Percentiles rank a stretch among this genome's conserved stretches.
These are phyloP conservation scores for Trichonephila clavipes DNA, from an alignment of 1,140 invertebrate genomes.

Conservation along the genomic window DNA sequence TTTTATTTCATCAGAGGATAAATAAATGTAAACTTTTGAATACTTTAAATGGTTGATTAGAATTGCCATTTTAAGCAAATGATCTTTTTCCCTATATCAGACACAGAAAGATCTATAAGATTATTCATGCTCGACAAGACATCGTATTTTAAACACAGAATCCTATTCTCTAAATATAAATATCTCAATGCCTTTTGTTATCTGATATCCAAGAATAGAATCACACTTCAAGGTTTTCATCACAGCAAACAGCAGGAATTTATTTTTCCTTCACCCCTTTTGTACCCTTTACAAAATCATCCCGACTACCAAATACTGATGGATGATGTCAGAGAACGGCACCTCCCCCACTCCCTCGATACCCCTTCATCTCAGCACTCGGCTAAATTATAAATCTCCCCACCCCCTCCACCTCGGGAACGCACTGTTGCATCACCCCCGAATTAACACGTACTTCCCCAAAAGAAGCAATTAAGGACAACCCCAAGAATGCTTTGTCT, in stretches of 20 bases:
- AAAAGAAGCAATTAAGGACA: constrained; percentile 63
- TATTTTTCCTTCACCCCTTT: constrained; percentile 29
- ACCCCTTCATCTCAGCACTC: constrained; percentile 48
- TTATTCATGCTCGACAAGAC: too few relatives aligned
- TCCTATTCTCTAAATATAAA: too few relatives aligned
- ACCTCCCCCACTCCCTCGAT: background rate
- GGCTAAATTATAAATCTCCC: constrained; percentile 69
- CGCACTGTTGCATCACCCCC: constrained; percentile 41
- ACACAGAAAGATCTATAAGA: too few relatives aligned
- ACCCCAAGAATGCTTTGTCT: constrained; percentile 57
- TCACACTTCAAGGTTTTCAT: background rate
- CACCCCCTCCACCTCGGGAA: background rate
- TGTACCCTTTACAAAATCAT: constrained; percentile 55
- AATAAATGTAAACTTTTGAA: too few relatives aligned
- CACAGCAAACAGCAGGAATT: constrained; percentile 11
- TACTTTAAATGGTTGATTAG: too few relatives aligned
- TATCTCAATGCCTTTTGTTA: too few relatives aligned
- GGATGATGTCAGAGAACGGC: constrained; percentile 57
- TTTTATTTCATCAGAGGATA: too few relatives aligned
- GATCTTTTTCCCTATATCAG: too few relatives aligned
- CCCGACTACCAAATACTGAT: constrained; percentile 69
- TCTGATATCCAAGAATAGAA: too few relatives aligned
- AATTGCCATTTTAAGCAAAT: too few relatives aligned
- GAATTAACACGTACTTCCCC: constrained; percentile 57
- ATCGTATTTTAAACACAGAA: too few relatives aligned